Conservation (phyloP, 1,140 invertebrate species). For the Asbolus verrucosus region DNA sequence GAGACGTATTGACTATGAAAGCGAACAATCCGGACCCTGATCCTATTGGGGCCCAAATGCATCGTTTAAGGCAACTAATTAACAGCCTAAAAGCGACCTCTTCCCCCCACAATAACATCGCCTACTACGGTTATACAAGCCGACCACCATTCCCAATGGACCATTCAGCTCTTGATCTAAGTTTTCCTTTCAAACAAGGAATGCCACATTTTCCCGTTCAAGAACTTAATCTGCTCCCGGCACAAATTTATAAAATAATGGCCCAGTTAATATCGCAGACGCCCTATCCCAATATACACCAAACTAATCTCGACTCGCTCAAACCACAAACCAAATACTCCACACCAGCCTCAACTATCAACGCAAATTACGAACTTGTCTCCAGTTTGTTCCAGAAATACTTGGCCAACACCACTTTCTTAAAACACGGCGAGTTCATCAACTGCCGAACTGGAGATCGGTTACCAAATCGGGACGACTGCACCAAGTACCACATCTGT, state of each 20-base stretch:
- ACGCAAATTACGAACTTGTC: neutral
- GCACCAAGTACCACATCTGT: too few species aligned
- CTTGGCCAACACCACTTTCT: neutral
- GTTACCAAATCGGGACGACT: too few species aligned
- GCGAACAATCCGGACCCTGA: too few species aligned
- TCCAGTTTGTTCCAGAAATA: neutral
- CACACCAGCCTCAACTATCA: neutral
- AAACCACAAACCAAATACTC: constrained; percentile 17
- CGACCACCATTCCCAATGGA: neutral
- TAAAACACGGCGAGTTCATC: constrained; percentile 6
- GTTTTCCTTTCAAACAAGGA: neutral
- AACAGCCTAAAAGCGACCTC: neutral
- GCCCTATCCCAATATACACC: constrained; percentile 6
- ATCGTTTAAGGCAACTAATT: constrained; percentile 7
- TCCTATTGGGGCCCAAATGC: neutral
- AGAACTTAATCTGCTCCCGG: neutral
- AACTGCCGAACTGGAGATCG: too few species aligned
- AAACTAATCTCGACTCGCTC: constrained; percentile 8
- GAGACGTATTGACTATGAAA: too few species aligned
- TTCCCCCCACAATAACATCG: neutral
- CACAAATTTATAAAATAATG: constrained; percentile 20
- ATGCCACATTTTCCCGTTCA: constrained; percentile 6
- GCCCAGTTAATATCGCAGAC: constrained; percentile 9
- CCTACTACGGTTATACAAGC: neutral
- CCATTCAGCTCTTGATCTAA: neutral